Evolutionary conservation across 2,113 vertebrate genomes (phyloP).

Genomic region (Microcebus jonahi): DNA sequence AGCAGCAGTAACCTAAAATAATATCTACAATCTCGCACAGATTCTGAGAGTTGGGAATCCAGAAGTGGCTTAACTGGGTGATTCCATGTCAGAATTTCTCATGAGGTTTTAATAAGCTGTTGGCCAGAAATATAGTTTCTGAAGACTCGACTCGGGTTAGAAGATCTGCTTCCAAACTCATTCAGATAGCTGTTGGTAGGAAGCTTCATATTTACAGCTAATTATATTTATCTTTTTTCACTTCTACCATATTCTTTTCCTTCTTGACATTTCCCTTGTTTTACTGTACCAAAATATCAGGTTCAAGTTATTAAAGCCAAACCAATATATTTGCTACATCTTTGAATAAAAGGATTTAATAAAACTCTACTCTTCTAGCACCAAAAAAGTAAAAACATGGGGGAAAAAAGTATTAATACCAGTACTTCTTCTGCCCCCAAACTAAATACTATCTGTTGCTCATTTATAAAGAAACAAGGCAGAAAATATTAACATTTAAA

Average conservation of each 20-base stretch:
- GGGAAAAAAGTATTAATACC: neutral
- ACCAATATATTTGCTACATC: neutral
- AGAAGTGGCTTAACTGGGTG: neutral
- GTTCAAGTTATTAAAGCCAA: conserved; percentile 8
- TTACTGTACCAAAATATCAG: conserved; percentile 10
- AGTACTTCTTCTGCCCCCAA: neutral
- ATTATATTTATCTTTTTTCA: neutral
- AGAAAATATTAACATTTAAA: conserved; percentile 20
- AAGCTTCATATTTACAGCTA: neutral
- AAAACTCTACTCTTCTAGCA: neutral
- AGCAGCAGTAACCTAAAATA: neutral
- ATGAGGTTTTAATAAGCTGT: neutral
- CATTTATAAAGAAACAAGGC: conserved; percentile 1
- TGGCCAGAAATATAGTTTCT: neutral
- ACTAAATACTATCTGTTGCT: neutral
- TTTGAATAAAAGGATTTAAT: neutral
- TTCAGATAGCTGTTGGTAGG: neutral
- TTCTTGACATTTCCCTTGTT: conserved; percentile 13
- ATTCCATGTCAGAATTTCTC: neutral
- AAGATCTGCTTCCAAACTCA: neutral
- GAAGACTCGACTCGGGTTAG: neutral
- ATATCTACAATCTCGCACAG: neutral
- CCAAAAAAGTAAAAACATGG: neutral
- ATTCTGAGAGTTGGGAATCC: neutral
- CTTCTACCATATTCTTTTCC: neutral